Conservation (phyloP, 2,113 vertebrate species). For the Carassius auratus region DNA sequence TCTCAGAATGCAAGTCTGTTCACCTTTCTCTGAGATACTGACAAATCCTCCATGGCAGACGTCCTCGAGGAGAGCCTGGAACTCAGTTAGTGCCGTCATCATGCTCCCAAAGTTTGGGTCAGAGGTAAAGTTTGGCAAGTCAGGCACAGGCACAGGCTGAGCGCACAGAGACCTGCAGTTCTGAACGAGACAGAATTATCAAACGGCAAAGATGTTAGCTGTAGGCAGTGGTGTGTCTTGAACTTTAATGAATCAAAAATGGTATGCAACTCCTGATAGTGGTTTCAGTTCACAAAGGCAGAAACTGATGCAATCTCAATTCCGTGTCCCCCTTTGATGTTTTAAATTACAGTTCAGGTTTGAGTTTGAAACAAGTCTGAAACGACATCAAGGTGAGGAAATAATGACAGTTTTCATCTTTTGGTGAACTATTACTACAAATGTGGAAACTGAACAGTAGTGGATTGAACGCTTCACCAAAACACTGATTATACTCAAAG, state of each 20-base stretch:
- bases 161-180: constrained; percentile 65
- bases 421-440: too few relatives aligned
- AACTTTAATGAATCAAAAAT: background rate
- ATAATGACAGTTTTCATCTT: background rate
- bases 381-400: background rate
- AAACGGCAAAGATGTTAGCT: background rate
- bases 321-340: background rate
- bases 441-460: background rate
- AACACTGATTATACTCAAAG: background rate
- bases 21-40: constrained; percentile 76
- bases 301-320: background rate
- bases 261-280: background rate
- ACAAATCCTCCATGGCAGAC: constrained; percentile 73
- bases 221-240: background rate
- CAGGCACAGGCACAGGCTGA: constrained; percentile 58
- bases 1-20: background rate
- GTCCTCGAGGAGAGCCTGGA: constrained; percentile 73
- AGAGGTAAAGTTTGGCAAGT: constrained; percentile 52
- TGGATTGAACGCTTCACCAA: background rate
- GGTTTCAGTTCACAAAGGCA: background rate
- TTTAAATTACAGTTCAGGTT: background rate
- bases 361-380: background rate
- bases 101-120: constrained; percentile 62
- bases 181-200: constrained; percentile 53
- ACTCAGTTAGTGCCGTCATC: constrained; percentile 69